Base-by-base conservation (phyloP, 2,113 vertebrate genomes). In the Silurus glanis region DNA sequence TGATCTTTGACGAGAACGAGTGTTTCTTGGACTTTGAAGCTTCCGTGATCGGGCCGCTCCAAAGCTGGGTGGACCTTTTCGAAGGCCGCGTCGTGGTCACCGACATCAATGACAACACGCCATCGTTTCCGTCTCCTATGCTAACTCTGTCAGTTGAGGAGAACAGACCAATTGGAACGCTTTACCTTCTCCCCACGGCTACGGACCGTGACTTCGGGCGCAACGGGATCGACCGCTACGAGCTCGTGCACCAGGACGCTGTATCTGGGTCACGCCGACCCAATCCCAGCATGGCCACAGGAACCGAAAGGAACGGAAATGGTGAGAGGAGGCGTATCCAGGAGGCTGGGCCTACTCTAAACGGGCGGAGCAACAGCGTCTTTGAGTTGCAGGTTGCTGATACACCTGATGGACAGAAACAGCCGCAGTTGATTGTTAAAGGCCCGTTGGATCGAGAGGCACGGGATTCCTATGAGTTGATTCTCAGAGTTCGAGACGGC, bases 1-100 rank as follows among this genome's bases (percentile, higher is more conserved):
- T 98, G 97, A 99, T 99, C 91, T 99, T 99, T 93, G 98, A 99
- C 87, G 98, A 99, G 90, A 99, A 98, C 19, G 98, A 99, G 93
- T 98, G 97, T 78, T 98, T 98, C 94, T 87, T 98, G 92, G 97
- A 99, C 95, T 99, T 99, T 91, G 98, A 99, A 90, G 97, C 99
- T 91, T 98, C 97, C 1, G 98, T 99, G 85, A 99, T 99, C 74
- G 98, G 97, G 45, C 98, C 97, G 0, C 95, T 97, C 83, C 97
- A 99, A 94, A 99, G 97, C 94, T 99, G 97, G 97, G 97, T 99
- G 87, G 97, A 98, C 92, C 95, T 99, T 83, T 98, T 98, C 37
- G 97, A 99, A 89, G 98, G 97, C 55, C 95, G 97, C 37, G 97
- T 99, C 89, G 95, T 99, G 89, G 95, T 99, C 82, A 95, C 97